These are phyloP conservation scores for Epiblema foenella DNA, from an alignment of 2,888 invertebrate genomes.

Conservation along the genomic window DNA sequence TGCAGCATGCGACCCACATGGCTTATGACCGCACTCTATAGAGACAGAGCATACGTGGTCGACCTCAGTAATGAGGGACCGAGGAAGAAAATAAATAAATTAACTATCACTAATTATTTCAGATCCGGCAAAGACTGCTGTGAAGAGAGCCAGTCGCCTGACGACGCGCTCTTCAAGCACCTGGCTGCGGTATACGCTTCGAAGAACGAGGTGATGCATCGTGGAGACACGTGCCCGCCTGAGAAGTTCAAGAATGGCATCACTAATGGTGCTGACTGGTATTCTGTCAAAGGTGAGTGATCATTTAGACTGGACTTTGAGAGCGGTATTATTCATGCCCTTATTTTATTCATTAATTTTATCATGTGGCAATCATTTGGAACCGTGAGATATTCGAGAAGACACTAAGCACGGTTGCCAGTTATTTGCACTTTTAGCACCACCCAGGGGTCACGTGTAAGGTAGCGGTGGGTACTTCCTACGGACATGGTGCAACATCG, in stretches of 20 bases:
- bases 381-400: too few species aligned
- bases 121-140: conserved; percentile 87
- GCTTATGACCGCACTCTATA: too few species aligned
- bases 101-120: conserved; percentile 28
- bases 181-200: conserved; percentile 91
- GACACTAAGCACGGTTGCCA: too few species aligned
- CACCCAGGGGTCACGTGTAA: too few species aligned
- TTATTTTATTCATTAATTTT: too few species aligned
- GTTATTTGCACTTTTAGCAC: too few species aligned
- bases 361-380: too few species aligned
- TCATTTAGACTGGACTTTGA: not conserved
- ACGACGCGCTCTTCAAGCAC: conserved; percentile 91
- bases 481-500: too few species aligned
- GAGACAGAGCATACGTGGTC: too few species aligned
- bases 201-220: conserved; percentile 90
- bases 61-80: not conserved
- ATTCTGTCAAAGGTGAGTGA: conserved; percentile 89
- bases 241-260: conserved; percentile 92
- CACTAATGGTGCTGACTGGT: conserved; percentile 97
- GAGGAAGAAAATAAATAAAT: not conserved
- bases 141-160: conserved; percentile 91
- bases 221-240: conserved; percentile 88
- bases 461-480: too few species aligned
- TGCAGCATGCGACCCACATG: too few species aligned
- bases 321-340: too few species aligned